Conservation (phyloP, 2,797 vertebrate genomes). For the Eidolon dupreanum region DNA sequence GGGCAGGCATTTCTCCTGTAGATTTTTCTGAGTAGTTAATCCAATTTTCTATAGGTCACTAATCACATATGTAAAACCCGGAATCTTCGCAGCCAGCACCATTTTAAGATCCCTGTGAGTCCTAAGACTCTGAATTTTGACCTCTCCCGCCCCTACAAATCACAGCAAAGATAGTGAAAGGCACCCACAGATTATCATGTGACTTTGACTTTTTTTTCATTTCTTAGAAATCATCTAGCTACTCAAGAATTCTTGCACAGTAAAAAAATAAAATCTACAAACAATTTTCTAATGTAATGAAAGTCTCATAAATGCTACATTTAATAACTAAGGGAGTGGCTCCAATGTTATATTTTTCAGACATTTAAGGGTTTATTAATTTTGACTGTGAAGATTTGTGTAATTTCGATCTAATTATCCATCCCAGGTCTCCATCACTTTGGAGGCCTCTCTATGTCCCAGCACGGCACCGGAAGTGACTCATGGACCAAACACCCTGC, state of each 20-base stretch:
- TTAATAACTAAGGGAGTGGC: background rate
- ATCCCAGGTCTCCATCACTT: background rate
- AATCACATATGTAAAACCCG: background rate
- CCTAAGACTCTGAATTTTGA: background rate
- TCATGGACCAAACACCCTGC: background rate
- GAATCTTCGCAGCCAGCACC: background rate
- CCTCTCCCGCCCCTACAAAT: too few relatives aligned
- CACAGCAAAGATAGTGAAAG: background rate
- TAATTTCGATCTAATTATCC: background rate
- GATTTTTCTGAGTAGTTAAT: background rate
- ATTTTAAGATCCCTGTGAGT: background rate
- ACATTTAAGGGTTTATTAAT: background rate
- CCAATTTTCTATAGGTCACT: background rate
- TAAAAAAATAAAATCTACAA: background rate
- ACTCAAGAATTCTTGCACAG: constrained; percentile 2
- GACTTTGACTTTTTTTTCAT: background rate
- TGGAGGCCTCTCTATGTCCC: too few relatives aligned
- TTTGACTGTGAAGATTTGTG: background rate
- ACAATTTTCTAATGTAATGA: background rate
- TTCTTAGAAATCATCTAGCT: background rate
- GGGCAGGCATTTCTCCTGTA: background rate
- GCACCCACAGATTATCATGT: background rate
- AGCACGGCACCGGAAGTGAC: background rate
- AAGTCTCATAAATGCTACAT: background rate
- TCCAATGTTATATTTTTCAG: background rate